phyloP scores from a whole-genome alignment of 2,888 invertebrate species.

The Ectemnius cavifrons region DNA sequence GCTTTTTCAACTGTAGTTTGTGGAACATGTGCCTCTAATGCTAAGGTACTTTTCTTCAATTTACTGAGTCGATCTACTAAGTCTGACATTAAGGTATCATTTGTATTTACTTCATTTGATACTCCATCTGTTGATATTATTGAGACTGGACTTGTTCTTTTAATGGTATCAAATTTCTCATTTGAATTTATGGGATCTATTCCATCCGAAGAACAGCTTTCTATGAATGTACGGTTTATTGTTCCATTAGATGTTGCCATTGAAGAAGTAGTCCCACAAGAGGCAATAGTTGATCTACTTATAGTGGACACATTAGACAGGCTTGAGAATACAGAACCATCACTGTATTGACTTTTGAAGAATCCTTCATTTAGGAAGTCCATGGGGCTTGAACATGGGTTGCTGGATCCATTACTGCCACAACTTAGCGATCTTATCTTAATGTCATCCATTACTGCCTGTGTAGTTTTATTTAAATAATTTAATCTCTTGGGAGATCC shows the following conservation, averaged over 20 bases:
- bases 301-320: conserved; percentile 67
- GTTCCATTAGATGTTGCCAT: conserved; percentile 55
- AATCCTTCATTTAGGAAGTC: conserved; percentile 66
- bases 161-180: not conserved
- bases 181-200: conserved; percentile 18
- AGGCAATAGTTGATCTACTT: conserved; percentile 52
- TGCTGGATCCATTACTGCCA: conserved; percentile 15
- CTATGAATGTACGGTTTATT: conserved; percentile 65
- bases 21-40: conserved; percentile 4
- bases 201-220: conserved; percentile 40
- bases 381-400: conserved; percentile 47
- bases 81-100: conserved; percentile 51
- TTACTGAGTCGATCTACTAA: conserved; percentile 57
- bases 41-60: conserved; percentile 48
- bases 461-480: conserved; percentile 34
- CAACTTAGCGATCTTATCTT: conserved; percentile 12
- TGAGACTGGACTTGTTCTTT: conserved; percentile 2
- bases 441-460: conserved; percentile 44
- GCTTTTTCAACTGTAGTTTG: conserved; percentile 15
- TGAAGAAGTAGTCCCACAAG: conserved; percentile 44
- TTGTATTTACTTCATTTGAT: conserved; percentile 13
- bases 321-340: conserved; percentile 58
- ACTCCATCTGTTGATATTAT: conserved; percentile 25
- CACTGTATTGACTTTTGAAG: conserved; percentile 37
- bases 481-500: conserved; percentile 37